Base-by-base conservation (phyloP, 2,797 vertebrate species). In the Lithobates pipiens region DNA sequence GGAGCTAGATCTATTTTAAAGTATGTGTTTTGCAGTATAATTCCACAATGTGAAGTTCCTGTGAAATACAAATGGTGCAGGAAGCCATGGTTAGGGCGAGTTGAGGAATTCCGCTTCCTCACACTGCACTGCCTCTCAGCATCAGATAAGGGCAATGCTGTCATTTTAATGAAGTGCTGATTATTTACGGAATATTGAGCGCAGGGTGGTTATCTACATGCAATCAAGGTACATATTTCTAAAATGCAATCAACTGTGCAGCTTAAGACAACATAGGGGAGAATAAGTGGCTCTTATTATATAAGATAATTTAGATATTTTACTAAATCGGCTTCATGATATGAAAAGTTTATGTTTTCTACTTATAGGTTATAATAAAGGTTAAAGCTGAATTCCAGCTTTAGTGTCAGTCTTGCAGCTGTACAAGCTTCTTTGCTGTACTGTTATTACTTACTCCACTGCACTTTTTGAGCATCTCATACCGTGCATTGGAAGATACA, bases 131-230 rank as follows among this genome's bases (percentile, higher is more conserved):
- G 3, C 32, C 25, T 68, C 18, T 3, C 50, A 29, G 44, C 32
- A 85, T 85, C 83, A 74, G 77, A 79, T 79, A 85, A 85, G 83
- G 80, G 61, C 8, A 11, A 36, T 13, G 61, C 7, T 67, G 23
- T 74, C 67, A 50, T 79, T 74, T 42, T 34, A 46, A 73, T 67
- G 54, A 65, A 70, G 25, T 36, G 44, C 4, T 34, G 57, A 61
- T 84, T 61, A 32, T 29, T n/a, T 42, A 76, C 10, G 13, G 36
- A 34, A 13, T 39, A 72, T n/a, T 65, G 68, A 34, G 71, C 1
- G 34, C 23, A 54, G 34, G 29, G 25, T 11, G 42, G 67, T 69
- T 82, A 74, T 75, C 54, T 78, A 42, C 1, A 9, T 32, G 42
- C 44, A 36, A 76, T 67, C 72, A 69, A 50, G 27, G 61, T 76